Evolutionary conservation across 1,140 invertebrate genomes (phyloP), one percentile per base, ranked within the genome.

Genomic region (Lutraria rhynchaena): DNA sequence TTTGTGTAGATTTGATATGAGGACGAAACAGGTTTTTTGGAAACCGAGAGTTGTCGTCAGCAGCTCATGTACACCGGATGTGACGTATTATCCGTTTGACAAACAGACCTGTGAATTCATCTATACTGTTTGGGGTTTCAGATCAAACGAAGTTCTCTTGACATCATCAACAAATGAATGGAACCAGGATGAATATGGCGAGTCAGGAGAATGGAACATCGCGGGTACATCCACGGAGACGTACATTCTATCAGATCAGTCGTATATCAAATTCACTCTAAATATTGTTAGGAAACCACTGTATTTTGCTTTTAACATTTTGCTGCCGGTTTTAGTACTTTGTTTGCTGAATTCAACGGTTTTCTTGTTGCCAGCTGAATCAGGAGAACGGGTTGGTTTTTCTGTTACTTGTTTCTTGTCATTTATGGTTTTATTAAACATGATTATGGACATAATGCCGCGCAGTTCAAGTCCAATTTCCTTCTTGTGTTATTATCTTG

Each of bases 371-470:
- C 85, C 85, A 9, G 74, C 74, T 15, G 74, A 81, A 3, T 73
- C 65, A 2, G 85, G 85, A 61, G 85, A 86, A 53, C 46, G 82
- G 13, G 74, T 86, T 31, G 82, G 75, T 13, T 86, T 75, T 27
- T 74, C 85, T 0, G 49, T 83, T 1, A 82, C 82, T 17, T 77
- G 80, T 27, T 77, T 83, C 37, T 35, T 86, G 27, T 70, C 85
- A 7, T 82, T 82, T 49, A 75, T 78, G 37, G 82, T 86, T 5
- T 74, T 77, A 37, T 51, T 83, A 49, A 83, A 81, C 55, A 81
- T 70, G 58, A 70, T 81, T 2, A 81, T 81, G 78, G 69, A 81
- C 49, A 73, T 81, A 22, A 81, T 81, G 78, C 78, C 78, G 0
- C 22, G 78, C 9, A 81, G 67, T 53, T 81, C 78, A 15, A 61